Conservation (phyloP, 2,113 vertebrate species). For the Oenanthe oenanthe region DNA sequence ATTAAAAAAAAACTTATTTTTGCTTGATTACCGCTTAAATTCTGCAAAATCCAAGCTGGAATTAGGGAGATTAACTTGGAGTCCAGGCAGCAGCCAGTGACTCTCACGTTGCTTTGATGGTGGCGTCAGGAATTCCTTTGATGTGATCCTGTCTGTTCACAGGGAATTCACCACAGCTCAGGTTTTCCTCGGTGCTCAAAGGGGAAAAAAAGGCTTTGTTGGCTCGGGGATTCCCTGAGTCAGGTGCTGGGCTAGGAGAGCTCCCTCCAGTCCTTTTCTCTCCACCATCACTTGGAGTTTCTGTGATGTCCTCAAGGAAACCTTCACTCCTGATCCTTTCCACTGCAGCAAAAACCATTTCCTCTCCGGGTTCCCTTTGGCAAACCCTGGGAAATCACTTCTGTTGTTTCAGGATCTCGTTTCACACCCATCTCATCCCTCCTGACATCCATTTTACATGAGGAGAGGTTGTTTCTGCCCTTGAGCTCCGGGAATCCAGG, state of each 20-base stretch:
- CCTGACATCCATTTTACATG: neutral
- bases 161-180: neutral
- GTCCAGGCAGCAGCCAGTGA: neutral
- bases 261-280: neutral
- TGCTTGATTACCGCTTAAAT: neutral
- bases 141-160: neutral
- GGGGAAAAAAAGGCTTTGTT: neutral
- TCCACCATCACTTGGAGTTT: neutral
- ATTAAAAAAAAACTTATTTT: neutral
- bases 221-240: neutral
- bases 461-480: neutral
- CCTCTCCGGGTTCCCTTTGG: neutral
- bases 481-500: neutral
- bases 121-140: conserved; percentile 35
- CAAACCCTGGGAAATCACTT: neutral
- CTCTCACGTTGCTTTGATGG: conserved; percentile 15
- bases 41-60: neutral
- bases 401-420: neutral
- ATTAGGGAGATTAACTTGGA: neutral
- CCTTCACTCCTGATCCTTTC: rapidly evolving
- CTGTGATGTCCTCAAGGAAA: neutral
- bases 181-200: neutral
- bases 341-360: neutral
- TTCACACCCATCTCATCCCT: neutral
- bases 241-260: neutral